A percentile compares a stretch with the other conserved stretches of the same genome.
phyloP scores from a whole-genome alignment of 2,888 invertebrate genomes.

The Acanthopleura granulata region DNA sequence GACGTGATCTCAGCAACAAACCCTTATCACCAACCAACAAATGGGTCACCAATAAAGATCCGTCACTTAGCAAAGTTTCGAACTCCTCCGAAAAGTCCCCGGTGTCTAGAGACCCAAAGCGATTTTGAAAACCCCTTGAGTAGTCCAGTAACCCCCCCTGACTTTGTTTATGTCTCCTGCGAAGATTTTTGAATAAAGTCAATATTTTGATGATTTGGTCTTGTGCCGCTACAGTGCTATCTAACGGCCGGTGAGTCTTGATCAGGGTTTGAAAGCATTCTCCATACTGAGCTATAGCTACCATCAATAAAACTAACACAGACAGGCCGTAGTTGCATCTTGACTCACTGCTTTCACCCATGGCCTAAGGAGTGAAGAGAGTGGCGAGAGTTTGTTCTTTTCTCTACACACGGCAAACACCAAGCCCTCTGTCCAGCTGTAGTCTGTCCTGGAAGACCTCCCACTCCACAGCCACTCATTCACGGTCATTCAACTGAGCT shows the following conservation, averaged over 20 bases:
- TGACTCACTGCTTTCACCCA: neutral
- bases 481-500: too few relatives aligned
- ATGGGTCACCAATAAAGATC: neutral
- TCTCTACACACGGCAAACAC: too few relatives aligned
- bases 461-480: too few relatives aligned
- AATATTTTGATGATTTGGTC: neutral
- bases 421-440: too few relatives aligned
- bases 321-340: slow-evolving; percentile 2
- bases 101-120: neutral
- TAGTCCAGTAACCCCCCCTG: neutral
- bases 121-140: neutral
- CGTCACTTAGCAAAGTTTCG: slow-evolving; percentile 2
- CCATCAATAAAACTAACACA: neutral
- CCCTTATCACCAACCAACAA: neutral
- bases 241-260: neutral
- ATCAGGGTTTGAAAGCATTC: slow-evolving; percentile 5
- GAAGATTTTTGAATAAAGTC: neutral
- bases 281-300: neutral
- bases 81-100: neutral
- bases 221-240: neutral
- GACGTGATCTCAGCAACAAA: neutral
- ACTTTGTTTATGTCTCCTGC: neutral
- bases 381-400: too few relatives aligned
- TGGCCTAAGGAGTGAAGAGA: neutral
- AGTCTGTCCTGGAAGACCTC: too few relatives aligned